Percentiles rank a stretch among this genome's conserved stretches.
These are phyloP conservation scores for Orthosia gothica DNA, from an alignment of 2,888 invertebrate genomes.

Conservation along the genomic window DNA sequence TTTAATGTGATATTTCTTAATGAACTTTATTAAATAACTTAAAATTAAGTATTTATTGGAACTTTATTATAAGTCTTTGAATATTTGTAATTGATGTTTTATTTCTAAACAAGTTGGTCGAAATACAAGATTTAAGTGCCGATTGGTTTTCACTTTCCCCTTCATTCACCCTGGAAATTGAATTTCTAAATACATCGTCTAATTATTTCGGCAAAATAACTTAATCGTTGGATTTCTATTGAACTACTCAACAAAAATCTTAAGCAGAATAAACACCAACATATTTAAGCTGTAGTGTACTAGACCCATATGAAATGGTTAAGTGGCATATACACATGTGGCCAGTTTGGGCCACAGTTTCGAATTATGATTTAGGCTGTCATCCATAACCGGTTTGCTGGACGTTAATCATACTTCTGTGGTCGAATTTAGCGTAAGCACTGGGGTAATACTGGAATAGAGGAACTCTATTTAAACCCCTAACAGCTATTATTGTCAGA, in stretches of 20 bases:
- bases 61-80: conserved; percentile 16
- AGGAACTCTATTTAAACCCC: not conserved
- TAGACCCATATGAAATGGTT: not conserved
- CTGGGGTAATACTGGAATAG: not conserved
- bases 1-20: conserved; percentile 31
- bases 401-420: conserved; percentile 9
- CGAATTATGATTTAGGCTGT: conserved; percentile 23
- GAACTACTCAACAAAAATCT: no score
- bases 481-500: not conserved
- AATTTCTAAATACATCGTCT: not conserved
- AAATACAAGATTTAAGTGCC: not conserved
- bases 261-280: not conserved
- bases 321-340: conserved; percentile 15
- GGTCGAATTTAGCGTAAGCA: conserved; percentile 5
- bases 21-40: conserved; percentile 20
- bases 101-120: not conserved
- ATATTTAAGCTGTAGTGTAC: not conserved
- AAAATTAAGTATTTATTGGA: conserved; percentile 48
- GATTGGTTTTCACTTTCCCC: not conserved
- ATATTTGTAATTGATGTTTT: conserved; percentile 36
- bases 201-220: not conserved
- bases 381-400: conserved; percentile 11
- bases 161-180: not conserved
- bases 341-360: conserved; percentile 6
- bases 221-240: not conserved